Percentiles rank a stretch among this genome's conserved stretches.
Evolutionary conservation across 30 jellyfish, hydroid and myxozoan genomes (phyloP).

Genomic region (Haliclystus octoradiatus): DNA sequence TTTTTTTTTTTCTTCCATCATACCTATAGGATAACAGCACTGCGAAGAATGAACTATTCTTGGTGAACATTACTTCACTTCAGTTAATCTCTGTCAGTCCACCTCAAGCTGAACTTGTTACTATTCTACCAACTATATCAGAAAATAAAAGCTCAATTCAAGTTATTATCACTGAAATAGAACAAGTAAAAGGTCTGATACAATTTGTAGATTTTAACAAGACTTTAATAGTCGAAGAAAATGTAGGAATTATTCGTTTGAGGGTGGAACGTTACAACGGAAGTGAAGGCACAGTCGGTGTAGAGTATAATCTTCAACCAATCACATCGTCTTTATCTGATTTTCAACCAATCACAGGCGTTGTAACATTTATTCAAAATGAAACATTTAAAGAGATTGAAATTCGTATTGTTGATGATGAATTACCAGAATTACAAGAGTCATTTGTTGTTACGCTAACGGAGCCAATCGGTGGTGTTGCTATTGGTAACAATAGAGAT

Average conservation of each 20-base stretch:
- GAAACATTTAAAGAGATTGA: conserved; percentile 11
- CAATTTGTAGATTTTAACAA: conserved; percentile 23
- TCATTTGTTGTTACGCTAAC: conserved; percentile 33
- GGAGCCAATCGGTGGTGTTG: conserved; percentile 90
- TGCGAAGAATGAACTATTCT: conserved; percentile 52
- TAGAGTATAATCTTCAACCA: conserved; percentile 26
- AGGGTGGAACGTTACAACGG: conserved; percentile 49
- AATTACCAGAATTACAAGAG: conserved; percentile 65
- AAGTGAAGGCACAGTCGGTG: conserved; percentile 76
- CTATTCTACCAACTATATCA: conserved; percentile 40
- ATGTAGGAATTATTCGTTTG: conserved; percentile 31
- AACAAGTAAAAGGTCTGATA: conserved; percentile 46
- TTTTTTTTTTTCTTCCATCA: background rate
- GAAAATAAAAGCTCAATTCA: conserved; percentile 20
- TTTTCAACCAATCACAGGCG: conserved; percentile 45
- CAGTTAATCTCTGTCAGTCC: conserved; percentile 38
- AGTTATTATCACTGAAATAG: conserved; percentile 77
- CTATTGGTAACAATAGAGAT: conserved; percentile 32
- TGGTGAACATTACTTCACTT: conserved; percentile 55
- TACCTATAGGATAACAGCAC: conserved; percentile 48
- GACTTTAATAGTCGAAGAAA: conserved; percentile 28
- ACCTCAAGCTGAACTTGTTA: conserved; percentile 4
- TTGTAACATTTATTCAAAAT: conserved; percentile 40
- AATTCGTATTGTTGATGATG: conserved; percentile 45
- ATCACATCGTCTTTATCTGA: conserved; percentile 36